Evolutionary conservation across 2,888 invertebrate genomes (phyloP).

Genomic region (Heliconius sara): DNA sequence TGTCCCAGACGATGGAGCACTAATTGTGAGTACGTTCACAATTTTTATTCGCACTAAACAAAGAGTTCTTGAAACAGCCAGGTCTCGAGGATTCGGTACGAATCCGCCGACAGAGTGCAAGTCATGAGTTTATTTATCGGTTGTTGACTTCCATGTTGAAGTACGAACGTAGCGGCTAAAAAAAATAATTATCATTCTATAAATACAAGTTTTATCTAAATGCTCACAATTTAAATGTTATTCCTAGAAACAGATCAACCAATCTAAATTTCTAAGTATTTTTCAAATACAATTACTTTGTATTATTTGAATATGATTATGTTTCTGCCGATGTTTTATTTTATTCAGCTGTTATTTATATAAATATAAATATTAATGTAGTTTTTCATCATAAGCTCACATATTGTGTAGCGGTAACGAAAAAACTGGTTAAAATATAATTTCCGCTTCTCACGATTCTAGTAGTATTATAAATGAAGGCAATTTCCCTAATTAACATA

Average conservation of each 20-base stretch:
- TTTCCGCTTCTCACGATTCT: constrained; percentile 32
- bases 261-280: not conserved
- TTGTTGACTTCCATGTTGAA: constrained; percentile 31
- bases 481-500: constrained; percentile 36
- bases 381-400: constrained; percentile 16
- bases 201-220: constrained; percentile 17
- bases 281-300: not conserved
- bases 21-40: constrained; percentile 15
- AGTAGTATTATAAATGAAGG: constrained; percentile 26
- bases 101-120: constrained; percentile 25
- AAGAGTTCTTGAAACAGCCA: constrained; percentile 13
- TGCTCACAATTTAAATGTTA: not conserved
- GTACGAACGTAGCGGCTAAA: constrained; percentile 12
- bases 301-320: not conserved
- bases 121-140: constrained; percentile 39
- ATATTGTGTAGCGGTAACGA: constrained; percentile 13
- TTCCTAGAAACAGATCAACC: constrained; percentile 5
- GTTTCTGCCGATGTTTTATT: not conserved
- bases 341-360: not conserved
- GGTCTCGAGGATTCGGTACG: constrained; percentile 29
- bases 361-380: not conserved
- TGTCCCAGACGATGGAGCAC: constrained; percentile 20
- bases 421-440: constrained; percentile 27
- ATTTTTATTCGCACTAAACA: constrained; percentile 19
- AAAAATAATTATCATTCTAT: constrained; percentile 23